phyloP scores from a whole-genome alignment of 2,113 vertebrate species.

The Ploceus nigricollis region DNA sequence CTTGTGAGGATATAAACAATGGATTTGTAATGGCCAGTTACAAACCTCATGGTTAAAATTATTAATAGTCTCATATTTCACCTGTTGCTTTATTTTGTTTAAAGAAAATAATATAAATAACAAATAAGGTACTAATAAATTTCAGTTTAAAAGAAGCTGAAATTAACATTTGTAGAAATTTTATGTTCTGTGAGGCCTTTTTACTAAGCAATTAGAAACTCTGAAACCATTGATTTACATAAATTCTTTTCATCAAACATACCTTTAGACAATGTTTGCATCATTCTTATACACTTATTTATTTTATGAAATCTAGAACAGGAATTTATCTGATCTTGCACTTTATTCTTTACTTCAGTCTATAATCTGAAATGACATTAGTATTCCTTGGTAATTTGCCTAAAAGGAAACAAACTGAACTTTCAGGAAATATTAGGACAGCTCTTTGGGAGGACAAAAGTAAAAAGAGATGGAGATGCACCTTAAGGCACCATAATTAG shows the following conservation, averaged over 20 bases:
- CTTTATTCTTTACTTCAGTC: not conserved
- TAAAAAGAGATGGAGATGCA: not conserved
- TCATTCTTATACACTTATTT: not conserved
- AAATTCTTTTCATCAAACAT: not conserved
- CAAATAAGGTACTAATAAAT: not conserved
- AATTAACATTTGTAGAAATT: not conserved
- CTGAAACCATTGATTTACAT: not conserved
- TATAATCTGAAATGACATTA: not conserved
- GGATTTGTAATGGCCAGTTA: not conserved
- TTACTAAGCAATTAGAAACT: not conserved
- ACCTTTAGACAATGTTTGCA: not conserved
- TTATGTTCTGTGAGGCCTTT: not conserved
- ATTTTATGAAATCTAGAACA: not conserved
- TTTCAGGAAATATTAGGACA: not conserved
- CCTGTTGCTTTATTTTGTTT: not conserved
- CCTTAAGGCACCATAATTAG: not conserved
- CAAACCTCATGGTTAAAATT: not conserved
- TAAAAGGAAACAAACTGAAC: conserved; percentile 5
- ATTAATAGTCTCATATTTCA: not conserved
- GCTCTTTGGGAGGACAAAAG: not conserved
- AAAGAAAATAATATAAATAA: not conserved
- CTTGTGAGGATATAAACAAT: not conserved
- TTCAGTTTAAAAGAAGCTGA: not conserved
- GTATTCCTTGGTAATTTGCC: not conserved
- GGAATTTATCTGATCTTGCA: not conserved